phyloP scores from a whole-genome alignment of 2,113 vertebrate genomes.

The Nibea albiflora region DNA sequence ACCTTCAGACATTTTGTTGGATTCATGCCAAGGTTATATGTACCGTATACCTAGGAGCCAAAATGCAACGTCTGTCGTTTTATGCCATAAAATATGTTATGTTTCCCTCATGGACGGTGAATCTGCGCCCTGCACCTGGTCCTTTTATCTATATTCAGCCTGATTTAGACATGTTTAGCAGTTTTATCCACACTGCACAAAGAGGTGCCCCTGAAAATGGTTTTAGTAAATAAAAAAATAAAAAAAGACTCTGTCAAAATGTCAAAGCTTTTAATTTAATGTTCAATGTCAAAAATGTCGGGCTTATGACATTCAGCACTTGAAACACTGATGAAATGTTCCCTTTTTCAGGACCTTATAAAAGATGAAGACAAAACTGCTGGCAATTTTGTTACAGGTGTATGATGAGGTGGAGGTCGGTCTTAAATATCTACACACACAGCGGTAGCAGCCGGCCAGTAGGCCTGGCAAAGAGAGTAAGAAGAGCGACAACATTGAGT shows the following conservation, averaged over 20 bases:
- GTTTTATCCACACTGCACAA: neutral
- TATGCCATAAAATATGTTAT: constrained; percentile 13
- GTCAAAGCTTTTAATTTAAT: neutral
- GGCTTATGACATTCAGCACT: neutral
- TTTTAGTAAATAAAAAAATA: neutral
- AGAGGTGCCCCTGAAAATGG: neutral
- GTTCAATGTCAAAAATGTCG: neutral
- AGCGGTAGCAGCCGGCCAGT: neutral
- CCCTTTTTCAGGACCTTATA: neutral
- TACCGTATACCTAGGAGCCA: rapidly evolving
- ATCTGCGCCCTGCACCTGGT: neutral
- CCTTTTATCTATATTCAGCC: too few relatives aligned
- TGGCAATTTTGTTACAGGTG: too few relatives aligned
- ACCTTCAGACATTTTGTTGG: constrained; percentile 15
- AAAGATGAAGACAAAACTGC: neutral
- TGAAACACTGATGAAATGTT: neutral
- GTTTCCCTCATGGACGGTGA: neutral
- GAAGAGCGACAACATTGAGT: neutral
- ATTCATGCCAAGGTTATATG: constrained; percentile 26
- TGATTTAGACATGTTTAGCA: neutral
- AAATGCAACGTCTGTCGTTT: constrained; percentile 35
- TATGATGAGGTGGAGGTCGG: neutral
- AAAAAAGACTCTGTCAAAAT: too few relatives aligned
- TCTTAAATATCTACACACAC: neutral
- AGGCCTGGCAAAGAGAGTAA: neutral